Evolutionary conservation across 2,888 invertebrate genomes (phyloP), one percentile per base, ranked within the genome.

Genomic region (Electrophaes corylata): DNA sequence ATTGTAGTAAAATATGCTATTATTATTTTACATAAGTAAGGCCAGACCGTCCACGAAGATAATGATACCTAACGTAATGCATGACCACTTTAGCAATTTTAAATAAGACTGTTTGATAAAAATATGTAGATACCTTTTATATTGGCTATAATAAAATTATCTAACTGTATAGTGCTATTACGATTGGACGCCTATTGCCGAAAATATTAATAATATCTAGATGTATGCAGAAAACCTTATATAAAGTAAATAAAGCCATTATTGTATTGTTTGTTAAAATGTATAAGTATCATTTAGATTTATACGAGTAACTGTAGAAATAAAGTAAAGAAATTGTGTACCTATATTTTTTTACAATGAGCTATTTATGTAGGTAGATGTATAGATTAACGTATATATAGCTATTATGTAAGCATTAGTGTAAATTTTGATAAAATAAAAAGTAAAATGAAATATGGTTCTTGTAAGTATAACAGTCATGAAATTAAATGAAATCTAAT

Each of bases 281-380:
- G 47, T 48, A 43, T 40, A 31, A 49, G 10, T 57, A 55, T 41
- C 19, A 10, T 29, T 29, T 29, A 29, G 26, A 10, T 29, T 59
- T 83, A 81, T 73, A n/a, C n/a, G n/a, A n/a, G n/a, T n/a, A 77
- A 69, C 71, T 79, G 76, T 64, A 71, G 66, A 70, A 72, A 61
- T 75, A 75, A 66, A 66, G 67, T 70, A 79, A 80, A 76, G 72
- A 81, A 70, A 83, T 78, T 71, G 65, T 83, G 84, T 87, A 85
- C 78, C 80, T 87, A 84, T 88, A 88, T 89, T 89, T 89, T n/a
- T 58, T 88, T 89, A 87, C 83, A 84, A 81, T 83, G 83, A 86
- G 78, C 84, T 88, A 85, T 83, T 80, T 81, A 81, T 79, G 16
- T 59, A 44, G n/a, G 60, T 84, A 4, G 23, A n/a, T n/a, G n/a